Conservation (phyloP, 1,140 invertebrate species). For the Calephelis virginiensis region DNA sequence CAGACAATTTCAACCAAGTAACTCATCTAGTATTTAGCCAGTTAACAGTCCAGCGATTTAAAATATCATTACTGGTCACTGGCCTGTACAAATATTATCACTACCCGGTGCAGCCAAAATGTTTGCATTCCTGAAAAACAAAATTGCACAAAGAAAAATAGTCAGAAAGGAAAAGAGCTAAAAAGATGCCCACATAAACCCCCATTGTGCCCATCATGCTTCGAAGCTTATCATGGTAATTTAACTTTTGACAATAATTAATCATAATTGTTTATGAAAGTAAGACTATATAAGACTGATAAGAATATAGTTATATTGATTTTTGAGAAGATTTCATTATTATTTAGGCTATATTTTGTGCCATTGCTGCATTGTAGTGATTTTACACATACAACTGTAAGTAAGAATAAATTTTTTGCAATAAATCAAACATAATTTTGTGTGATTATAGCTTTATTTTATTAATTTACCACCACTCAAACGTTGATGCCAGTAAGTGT, state of each 20-base stretch:
- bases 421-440: conserved; percentile 13
- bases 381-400: background rate
- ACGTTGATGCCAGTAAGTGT: conserved; percentile 6
- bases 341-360: background rate
- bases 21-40: no score
- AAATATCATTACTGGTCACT: no score
- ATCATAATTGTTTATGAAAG: background rate
- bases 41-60: no score
- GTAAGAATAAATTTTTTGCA: conserved; percentile 13
- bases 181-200: no score
- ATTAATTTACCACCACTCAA: background rate
- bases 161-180: no score
- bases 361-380: conserved; percentile 15
- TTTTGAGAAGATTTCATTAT: background rate
- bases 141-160: conserved; percentile 12
- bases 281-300: background rate
- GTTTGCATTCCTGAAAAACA: no score
- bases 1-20: conserved; percentile 23
- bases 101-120: no score
- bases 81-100: no score
- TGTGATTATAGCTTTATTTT: conserved; percentile 9
- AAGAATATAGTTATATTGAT: background rate
- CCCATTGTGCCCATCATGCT: background rate
- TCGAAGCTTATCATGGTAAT: conserved; percentile 2
- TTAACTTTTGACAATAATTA: background rate